Percentiles rank a stretch among this genome's conserved stretches.
Conservation (phyloP, 2,113 vertebrate species). For the Alethe castanea region DNA sequence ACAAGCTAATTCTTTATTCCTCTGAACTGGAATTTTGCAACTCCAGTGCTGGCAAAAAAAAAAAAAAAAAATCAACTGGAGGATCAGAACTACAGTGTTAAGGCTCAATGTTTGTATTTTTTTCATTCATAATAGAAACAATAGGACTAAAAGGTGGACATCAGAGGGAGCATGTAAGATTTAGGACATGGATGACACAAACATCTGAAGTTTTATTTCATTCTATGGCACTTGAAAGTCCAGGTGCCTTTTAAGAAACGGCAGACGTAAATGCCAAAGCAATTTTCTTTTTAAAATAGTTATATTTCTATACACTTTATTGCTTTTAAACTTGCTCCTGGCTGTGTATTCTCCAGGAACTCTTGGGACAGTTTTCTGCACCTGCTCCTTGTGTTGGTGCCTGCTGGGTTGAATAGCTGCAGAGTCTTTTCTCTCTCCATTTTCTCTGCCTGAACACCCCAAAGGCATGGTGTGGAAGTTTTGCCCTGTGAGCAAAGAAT, state of each 20-base stretch:
- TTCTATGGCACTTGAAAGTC: background rate
- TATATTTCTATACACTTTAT: background rate
- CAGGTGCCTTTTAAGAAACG: background rate
- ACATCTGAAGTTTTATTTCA: background rate
- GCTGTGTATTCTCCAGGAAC: background rate
- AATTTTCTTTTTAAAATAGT: background rate
- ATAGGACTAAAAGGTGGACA: background rate
- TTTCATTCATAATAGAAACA: background rate
- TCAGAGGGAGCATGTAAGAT: background rate
- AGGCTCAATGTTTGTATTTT: background rate
- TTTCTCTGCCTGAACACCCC: background rate
- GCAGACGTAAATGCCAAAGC: background rate
- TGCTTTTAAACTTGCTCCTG: background rate
- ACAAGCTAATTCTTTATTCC: background rate
- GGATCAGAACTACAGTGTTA: background rate
- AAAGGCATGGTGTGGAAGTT: background rate
- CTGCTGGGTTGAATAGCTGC: background rate
- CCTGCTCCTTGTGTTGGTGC: background rate
- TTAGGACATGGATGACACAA: background rate
- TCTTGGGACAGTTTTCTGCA: background rate
- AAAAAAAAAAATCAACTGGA: background rate
- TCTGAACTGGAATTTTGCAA: constrained; percentile 37
- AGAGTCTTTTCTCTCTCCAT: background rate
- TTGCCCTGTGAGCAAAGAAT: background rate
- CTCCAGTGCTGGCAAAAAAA: background rate